Evolutionary conservation across 1,140 invertebrate genomes (phyloP), one percentile per base, ranked within the genome.

Genomic region (Anoplolepis gracilipes): DNA sequence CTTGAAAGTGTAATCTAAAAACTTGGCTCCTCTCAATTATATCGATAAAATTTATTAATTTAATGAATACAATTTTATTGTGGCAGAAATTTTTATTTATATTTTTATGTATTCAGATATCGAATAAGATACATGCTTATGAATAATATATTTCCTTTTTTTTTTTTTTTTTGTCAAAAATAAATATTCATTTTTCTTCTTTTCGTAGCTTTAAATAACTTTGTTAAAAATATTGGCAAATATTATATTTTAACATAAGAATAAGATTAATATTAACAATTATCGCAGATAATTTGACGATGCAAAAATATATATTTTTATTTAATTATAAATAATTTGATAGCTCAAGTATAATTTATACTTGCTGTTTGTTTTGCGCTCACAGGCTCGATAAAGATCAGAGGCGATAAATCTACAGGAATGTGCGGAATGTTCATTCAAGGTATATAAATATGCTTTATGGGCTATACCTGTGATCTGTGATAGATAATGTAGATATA

Each of bases 361-460:
- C 67, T 73, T 73, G 67, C 78, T 73, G n/a, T 82, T 82, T 72
- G 49, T 82, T 81, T 82, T 82, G 78, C 78, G 67, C 53, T 59
- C n/a, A 59, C 78, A 82, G 78, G 78, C 4, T 82, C 78, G 25
- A 73, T 82, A 82, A 82, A 82, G 42, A 73, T 82, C 78, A 82
- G 67, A 82, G 78, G 67, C 65, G 78, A 82, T 82, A 82, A 82
- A 82, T 55, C 78, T 57, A 82, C 78, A 72, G 67, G 78, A 82
- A 82, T 82, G 67, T 82, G 67, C 78, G 78, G 78, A 82, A 82
- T 82, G 78, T 82, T 82, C 78, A 82, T 82, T 82, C 78, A 82
- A 82, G 78, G 78, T 82, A 82, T 73, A 82, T 82, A 72, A 82
- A 82, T 82, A 82, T 82, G 67, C 78, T 82, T 73, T 82, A 72